These are phyloP conservation scores for Trematocara nigrifrons DNA, from an alignment of 2,113 vertebrate species.

Conservation along the genomic window DNA sequence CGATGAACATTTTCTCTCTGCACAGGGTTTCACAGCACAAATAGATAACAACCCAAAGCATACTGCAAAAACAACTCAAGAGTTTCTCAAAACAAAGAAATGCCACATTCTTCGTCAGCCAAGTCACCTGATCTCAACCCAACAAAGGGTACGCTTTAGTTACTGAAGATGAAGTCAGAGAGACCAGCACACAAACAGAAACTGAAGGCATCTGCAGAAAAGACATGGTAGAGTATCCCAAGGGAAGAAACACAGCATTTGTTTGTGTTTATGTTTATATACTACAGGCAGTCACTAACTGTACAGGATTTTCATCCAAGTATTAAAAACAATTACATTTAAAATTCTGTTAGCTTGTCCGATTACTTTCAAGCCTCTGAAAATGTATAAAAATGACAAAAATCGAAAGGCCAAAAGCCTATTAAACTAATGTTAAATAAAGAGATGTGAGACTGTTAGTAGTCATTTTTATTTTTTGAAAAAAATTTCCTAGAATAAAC, in stretches of 20 bases:
- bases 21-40: neutral
- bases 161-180: neutral
- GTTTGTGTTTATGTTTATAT: too few species aligned
- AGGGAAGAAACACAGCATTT: too few species aligned
- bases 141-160: neutral
- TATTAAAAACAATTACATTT: neutral
- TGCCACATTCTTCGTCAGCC: neutral
- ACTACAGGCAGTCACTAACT: neutral
- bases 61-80: neutral
- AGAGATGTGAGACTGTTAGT: too few species aligned
- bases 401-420: too few species aligned
- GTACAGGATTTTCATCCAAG: neutral
- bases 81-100: neutral
- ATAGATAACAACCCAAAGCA: neutral
- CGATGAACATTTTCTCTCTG: neutral
- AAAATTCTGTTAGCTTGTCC: neutral
- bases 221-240: too few species aligned
- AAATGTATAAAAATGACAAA: too few species aligned
- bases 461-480: too few species aligned
- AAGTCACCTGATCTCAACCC: neutral
- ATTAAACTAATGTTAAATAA: too few species aligned
- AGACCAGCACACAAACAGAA: neutral
- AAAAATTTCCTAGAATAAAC: too few species aligned
- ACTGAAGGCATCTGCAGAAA: too few species aligned
- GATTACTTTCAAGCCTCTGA: neutral